Evolutionary conservation across 2,888 invertebrate species (phyloP), one percentile per base, ranked within the genome.

Genomic region (Ctena decussata): DNA sequence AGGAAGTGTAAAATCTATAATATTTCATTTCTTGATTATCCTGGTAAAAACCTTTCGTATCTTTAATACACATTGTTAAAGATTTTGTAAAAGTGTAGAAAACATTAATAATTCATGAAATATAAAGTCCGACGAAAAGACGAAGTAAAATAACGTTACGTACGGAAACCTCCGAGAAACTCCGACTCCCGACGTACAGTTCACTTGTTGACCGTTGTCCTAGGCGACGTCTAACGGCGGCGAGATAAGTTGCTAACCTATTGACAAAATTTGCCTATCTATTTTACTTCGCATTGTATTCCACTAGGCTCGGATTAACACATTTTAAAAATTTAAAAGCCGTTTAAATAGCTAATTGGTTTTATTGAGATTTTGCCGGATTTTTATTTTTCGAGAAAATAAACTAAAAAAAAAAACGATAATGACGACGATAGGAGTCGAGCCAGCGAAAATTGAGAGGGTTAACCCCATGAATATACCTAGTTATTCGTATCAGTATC

Each of bases 371-470:
- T 75, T 75, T 57, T 15, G 44, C 18, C 39, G 53, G 35, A 30
- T 73, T 30, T 32, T 35, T n/a, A n/a, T 15, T 32, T 70, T 37
- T 41, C 30, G 21, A 57, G 21, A n/a, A 70, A 70, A 35, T 70
- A 35, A 37, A n/a, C 2, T 70, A 35, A 57, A 18, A 35, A 32
- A 53, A 75, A 49, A 1, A 18, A n/a, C 46, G 35, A 88, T 77
- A 74, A 95, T 95, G 94, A 95, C 95, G 77, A 95, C 95, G 6
- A 89, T 95, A 1, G 94, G 94, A 37, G 93, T 93, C 6, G 86
- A 91, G 35, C 91, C 93, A 3, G 87, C 86, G n/a, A 81, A 79
- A n/a, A 75, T 86, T 30, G 91, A 92, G 76, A 77, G 92, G 76
- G 86, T 90, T 18, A 89, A 93, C 65, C 93, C 94, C 2, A 89